These are phyloP conservation scores for Lophura nycthemera DNA, from an alignment of 2,113 vertebrate species.

Conservation along the genomic window DNA sequence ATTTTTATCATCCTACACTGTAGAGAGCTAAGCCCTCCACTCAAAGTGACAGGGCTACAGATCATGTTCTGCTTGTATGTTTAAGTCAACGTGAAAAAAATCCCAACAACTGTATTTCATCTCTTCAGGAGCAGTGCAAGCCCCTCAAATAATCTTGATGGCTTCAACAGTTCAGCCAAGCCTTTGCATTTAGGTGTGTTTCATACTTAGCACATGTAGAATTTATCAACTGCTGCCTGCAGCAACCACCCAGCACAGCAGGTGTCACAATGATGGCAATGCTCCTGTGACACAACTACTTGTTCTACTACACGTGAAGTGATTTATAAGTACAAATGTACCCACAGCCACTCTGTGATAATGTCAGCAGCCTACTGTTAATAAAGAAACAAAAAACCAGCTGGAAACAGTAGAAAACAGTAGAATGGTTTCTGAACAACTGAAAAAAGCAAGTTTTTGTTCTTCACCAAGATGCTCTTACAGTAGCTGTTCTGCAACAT, in stretches of 20 bases:
- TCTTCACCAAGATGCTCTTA: neutral
- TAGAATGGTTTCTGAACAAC: too few species aligned
- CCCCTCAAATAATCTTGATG: neutral
- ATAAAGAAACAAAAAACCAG: neutral
- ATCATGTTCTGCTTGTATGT: neutral
- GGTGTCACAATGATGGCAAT: fast-evolving
- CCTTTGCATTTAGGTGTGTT: fast-evolving
- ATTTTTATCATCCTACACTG: neutral
- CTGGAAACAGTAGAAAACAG: too few species aligned
- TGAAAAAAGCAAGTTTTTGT: neutral
- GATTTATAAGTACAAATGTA: neutral
- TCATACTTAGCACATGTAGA: neutral
- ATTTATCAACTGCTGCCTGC: fast-evolving
- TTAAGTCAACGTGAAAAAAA: neutral
- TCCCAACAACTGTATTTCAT: fast-evolving
- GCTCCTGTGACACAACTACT: fast-evolving
- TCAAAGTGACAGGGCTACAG: neutral
- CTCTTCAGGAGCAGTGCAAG: neutral
- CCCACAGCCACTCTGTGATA: fast-evolving
- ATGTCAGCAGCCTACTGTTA: neutral
- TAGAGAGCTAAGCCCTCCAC: neutral
- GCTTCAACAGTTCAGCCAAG: neutral
- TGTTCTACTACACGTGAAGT: fast-evolving
- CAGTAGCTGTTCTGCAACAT: neutral
- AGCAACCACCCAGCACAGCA: fast-evolving